phyloP scores from a whole-genome alignment of 2,888 invertebrate species.

The Lucinisca nassula region DNA sequence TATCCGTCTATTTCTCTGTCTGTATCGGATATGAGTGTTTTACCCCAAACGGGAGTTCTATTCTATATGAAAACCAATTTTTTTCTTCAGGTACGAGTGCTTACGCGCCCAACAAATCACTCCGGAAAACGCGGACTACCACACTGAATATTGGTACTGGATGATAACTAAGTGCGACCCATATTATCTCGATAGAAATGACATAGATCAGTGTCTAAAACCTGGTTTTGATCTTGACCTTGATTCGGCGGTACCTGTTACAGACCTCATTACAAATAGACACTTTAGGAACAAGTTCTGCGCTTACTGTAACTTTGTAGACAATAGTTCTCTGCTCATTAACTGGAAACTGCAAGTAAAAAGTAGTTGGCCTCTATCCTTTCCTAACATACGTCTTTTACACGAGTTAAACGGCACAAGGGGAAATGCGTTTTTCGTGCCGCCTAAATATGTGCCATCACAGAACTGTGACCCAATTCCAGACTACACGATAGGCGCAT shows the following conservation, averaged over 20 bases:
- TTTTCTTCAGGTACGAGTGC: neutral
- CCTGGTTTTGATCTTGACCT: neutral
- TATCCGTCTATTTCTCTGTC: too few species aligned
- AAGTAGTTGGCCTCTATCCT: neutral
- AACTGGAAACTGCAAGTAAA: neutral
- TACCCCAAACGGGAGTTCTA: too few species aligned
- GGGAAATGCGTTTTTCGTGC: neutral
- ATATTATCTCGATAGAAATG: neutral
- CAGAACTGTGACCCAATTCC: neutral
- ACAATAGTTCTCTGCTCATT: neutral
- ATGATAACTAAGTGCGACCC: neutral
- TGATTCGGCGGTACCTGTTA: neutral
- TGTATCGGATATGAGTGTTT: too few species aligned
- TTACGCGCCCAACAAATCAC: neutral
- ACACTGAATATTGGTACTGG: neutral
- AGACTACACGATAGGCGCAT: neutral
- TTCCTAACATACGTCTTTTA: neutral
- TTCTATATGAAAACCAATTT: too few species aligned
- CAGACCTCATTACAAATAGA: neutral
- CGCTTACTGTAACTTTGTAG: neutral
- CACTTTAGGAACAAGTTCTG: neutral
- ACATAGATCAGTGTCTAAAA: neutral
- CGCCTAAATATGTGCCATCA: neutral
- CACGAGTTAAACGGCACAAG: neutral
- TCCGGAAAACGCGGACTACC: neutral